phyloP scores from a whole-genome alignment of 2,113 vertebrate species.

The Sturnira hondurensis region DNA sequence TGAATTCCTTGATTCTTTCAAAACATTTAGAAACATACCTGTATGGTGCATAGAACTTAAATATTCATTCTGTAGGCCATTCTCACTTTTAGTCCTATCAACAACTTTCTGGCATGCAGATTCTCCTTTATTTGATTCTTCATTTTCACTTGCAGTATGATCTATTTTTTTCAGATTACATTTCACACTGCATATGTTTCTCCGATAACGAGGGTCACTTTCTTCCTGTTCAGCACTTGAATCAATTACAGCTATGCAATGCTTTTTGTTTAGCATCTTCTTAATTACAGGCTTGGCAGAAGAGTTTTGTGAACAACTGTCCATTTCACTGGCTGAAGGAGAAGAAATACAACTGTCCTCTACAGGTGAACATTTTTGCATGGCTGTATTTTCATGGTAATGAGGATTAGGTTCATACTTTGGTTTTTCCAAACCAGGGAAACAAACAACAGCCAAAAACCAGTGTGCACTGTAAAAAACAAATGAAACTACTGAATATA shows the following conservation, averaged over 20 bases:
- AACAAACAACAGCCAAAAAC: constrained; percentile 99
- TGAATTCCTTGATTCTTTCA: constrained; percentile 22
- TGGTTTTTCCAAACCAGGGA: constrained; percentile 91
- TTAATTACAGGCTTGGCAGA: constrained; percentile 79
- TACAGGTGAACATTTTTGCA: constrained; percentile 71
- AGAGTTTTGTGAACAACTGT: constrained; percentile 75
- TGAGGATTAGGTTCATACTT: constrained; percentile 88
- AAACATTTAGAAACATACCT: constrained; percentile 77
- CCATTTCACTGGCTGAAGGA: constrained; percentile 79
- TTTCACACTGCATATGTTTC: constrained; percentile 77
- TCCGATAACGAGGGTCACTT: constrained; percentile 75
- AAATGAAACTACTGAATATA: constrained; percentile 64
- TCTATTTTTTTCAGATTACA: constrained; percentile 79
- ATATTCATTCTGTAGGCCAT: constrained; percentile 83
- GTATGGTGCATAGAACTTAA: constrained; percentile 79
- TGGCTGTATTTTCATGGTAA: constrained; percentile 80
- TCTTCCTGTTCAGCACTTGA: constrained; percentile 78
- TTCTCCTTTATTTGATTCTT: constrained; percentile 80
- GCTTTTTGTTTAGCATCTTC: constrained; percentile 82
- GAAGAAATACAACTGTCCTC: constrained; percentile 81
- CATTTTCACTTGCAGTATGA: constrained; percentile 78
- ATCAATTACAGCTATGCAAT: constrained; percentile 76
- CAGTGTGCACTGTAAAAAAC: constrained; percentile 92
- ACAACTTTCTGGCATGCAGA: constrained; percentile 78
- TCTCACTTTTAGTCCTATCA: constrained; percentile 78